A percentile compares a stretch with the other conserved stretches of the same genome.
phyloP scores from a whole-genome alignment of 2,888 invertebrate genomes.

The Gryllus longicercus region DNA sequence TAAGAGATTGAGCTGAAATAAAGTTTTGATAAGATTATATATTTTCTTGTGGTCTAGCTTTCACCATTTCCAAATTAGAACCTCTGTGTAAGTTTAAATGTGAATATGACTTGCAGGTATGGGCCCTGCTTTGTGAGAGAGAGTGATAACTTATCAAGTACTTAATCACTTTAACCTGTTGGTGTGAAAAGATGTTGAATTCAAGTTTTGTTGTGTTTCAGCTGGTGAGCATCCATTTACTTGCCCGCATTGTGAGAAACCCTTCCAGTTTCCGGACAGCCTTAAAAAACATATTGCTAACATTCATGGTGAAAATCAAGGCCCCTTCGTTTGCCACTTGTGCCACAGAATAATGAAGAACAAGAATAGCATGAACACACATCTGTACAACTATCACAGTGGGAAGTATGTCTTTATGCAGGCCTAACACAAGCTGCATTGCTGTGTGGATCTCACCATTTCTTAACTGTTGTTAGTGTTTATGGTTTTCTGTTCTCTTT shows the following conservation, averaged over 20 bases:
- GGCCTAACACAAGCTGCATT: background rate
- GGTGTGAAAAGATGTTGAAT: background rate
- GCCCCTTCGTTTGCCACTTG: constrained; percentile 34
- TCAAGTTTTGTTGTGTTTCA: constrained; percentile 12
- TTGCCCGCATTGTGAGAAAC: constrained; percentile 35
- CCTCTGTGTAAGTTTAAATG: too few species aligned
- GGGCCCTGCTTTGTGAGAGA: too few species aligned
- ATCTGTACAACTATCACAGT: constrained; percentile 33
- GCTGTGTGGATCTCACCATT: background rate
- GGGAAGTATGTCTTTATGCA: constrained; percentile 17
- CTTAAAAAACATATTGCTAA: constrained; percentile 36
- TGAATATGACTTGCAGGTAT: too few species aligned
- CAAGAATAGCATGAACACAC: constrained; percentile 35
- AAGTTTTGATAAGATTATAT: too few species aligned
- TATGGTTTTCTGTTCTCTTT: background rate
- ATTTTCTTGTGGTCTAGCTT: too few species aligned
- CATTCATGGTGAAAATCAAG: constrained; percentile 37
- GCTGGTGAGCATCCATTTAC: background rate
- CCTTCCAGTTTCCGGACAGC: constrained; percentile 33
- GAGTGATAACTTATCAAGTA: too few species aligned
- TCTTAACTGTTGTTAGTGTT: background rate
- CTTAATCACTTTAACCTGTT: too few species aligned
- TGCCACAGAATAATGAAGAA: constrained; percentile 37
- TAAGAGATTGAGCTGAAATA: too few species aligned
- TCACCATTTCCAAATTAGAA: background rate